Percentiles rank a stretch among this genome's conserved stretches.
Evolutionary conservation across 2,797 vertebrate species (phyloP).

Genomic region (Nothura maculosa): DNA sequence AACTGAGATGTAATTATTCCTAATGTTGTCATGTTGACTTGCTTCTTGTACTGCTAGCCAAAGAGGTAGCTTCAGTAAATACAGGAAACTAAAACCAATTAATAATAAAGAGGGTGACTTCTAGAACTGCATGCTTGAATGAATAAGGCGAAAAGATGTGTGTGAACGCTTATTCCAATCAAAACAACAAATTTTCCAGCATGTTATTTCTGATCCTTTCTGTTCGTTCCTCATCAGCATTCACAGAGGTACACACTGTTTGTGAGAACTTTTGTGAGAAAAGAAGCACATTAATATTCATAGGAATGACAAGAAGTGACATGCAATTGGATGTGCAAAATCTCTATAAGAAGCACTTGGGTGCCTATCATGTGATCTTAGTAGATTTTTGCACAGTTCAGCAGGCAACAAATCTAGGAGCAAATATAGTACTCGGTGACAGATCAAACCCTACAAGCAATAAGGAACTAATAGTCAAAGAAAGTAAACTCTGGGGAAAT

Average conservation of each 20-base stretch:
- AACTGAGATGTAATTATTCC: slow-evolving; percentile 44
- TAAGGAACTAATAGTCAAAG: not conserved
- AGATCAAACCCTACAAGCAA: not conserved
- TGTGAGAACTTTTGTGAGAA: slow-evolving; percentile 25
- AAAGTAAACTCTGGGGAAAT: not conserved
- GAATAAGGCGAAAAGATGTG: not conserved
- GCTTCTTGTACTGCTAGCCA: not conserved
- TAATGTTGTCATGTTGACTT: slow-evolving; percentile 38
- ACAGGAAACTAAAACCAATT: slow-evolving; percentile 3
- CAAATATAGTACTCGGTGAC: not conserved
- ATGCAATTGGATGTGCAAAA: not conserved
- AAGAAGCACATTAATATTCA: slow-evolving; percentile 40
- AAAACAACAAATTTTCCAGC: not conserved
- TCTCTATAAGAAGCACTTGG: not conserved
- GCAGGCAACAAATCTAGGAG: not conserved
- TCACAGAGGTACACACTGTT: slow-evolving; percentile 1
- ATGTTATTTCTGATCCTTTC: not conserved
- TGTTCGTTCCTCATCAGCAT: slow-evolving; percentile 33
- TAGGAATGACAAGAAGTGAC: not conserved
- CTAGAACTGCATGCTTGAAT: not conserved
- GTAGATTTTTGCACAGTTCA: not conserved
- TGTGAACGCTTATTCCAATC: not conserved
- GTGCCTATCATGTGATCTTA: not conserved
- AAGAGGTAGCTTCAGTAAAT: slow-evolving; percentile 28
- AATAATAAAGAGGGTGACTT: not conserved